phyloP scores from a whole-genome alignment of 2,113 vertebrate genomes.

The Gobio gobio region DNA sequence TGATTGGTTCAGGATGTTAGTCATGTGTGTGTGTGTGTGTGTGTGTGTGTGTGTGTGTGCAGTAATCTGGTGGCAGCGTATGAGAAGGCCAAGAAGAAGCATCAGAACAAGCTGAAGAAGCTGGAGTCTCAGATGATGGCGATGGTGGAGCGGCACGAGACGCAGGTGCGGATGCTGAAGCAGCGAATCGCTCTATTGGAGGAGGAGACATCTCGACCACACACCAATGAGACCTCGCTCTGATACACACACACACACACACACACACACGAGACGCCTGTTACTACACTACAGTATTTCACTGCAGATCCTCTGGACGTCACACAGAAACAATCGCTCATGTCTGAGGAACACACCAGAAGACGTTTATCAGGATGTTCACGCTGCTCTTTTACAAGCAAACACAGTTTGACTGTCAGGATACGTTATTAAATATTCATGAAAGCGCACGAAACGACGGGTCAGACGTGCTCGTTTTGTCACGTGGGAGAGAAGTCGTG shows the following conservation, averaged over 20 bases:
- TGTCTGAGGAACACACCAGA: neutral
- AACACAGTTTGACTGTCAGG: neutral
- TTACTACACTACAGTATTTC: neutral
- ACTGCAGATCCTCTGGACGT: neutral
- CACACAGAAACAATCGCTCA: too few species aligned
- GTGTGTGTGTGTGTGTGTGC: too few species aligned
- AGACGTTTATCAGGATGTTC: neutral
- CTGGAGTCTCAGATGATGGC: slow-evolving; percentile 91
- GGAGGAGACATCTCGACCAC: slow-evolving; percentile 86
- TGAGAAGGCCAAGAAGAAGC: slow-evolving; percentile 91
- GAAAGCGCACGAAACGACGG: neutral
- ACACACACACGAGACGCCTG: neutral
- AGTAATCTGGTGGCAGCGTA: slow-evolving; percentile 90
- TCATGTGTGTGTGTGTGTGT: neutral
- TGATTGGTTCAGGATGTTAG: too few species aligned
- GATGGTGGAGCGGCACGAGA: slow-evolving; percentile 90
- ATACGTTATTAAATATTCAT: too few species aligned
- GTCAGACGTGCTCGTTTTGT: neutral
- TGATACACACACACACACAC: slow-evolving; percentile 62
- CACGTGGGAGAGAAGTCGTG: neutral
- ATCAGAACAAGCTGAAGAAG: slow-evolving; percentile 90
- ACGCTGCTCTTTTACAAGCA: neutral
- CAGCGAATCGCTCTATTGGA: slow-evolving; percentile 87
- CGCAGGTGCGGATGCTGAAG: slow-evolving; percentile 89
- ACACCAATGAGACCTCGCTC: slow-evolving; percentile 88